Conservation (phyloP, 2,888 invertebrate genomes). For the Rugalucina vietnamica region DNA sequence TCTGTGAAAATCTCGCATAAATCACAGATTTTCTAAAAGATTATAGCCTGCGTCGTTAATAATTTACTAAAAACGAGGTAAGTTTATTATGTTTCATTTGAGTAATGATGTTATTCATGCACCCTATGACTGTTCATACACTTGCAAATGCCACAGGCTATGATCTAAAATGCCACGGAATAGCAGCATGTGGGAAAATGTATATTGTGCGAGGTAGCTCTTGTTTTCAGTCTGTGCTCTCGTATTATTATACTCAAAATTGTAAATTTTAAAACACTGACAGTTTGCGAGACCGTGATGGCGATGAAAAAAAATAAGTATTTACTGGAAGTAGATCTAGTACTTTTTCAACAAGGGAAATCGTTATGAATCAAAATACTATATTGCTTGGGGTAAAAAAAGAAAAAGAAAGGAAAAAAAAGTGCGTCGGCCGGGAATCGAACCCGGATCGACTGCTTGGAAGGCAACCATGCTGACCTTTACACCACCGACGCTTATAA, state of each 20-base stretch:
- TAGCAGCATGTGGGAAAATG: too few relatives aligned
- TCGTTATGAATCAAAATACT: too few relatives aligned
- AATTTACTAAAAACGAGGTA: not conserved
- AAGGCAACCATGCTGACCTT: slow-evolving; percentile 56
- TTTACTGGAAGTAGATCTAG: too few relatives aligned
- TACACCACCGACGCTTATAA: slow-evolving; percentile 46
- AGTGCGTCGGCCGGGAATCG: slow-evolving; percentile 49
- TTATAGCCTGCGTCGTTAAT: not conserved
- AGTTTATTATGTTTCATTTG: slow-evolving; percentile 4
- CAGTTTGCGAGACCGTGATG: too few relatives aligned
- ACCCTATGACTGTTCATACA: not conserved
- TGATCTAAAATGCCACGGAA: too few relatives aligned
- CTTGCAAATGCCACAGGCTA: too few relatives aligned
- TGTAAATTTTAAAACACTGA: too few relatives aligned
- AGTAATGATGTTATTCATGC: not conserved
- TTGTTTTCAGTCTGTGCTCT: too few relatives aligned
- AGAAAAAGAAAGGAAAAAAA: slow-evolving; percentile 14
- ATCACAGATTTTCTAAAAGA: slow-evolving; percentile 16
- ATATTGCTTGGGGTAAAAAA: not conserved
- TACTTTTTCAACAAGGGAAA: too few relatives aligned
- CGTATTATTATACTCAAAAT: too few relatives aligned
- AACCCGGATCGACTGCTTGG: slow-evolving; percentile 56
- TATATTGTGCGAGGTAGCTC: too few relatives aligned
- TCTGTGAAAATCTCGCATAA: slow-evolving; percentile 8
- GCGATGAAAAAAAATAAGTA: too few relatives aligned